Conservation (phyloP, 2,888 invertebrate species). For the Cheilosia variabilis region DNA sequence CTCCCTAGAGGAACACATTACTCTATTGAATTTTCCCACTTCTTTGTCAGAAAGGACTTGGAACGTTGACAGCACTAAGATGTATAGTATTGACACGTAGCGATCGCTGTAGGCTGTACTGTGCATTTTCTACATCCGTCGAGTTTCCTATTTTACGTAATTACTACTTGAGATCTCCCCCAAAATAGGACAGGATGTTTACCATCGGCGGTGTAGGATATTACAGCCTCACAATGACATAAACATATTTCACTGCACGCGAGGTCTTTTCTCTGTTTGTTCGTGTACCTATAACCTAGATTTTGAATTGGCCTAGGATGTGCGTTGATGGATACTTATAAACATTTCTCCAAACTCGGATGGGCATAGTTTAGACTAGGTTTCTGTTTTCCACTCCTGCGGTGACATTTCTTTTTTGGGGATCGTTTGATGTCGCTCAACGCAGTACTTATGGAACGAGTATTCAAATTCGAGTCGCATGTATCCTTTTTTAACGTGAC, state of each 20-base stretch:
- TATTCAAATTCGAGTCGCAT: constrained; percentile 18
- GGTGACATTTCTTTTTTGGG: constrained; percentile 47
- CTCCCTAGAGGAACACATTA: constrained; percentile 27
- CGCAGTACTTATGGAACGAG: background rate
- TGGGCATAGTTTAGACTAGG: constrained; percentile 35
- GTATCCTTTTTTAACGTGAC: constrained; percentile 23
- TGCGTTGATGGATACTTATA: constrained; percentile 69
- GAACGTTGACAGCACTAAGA: constrained; percentile 42
- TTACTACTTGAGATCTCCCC: constrained; percentile 69
- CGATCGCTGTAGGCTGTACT: constrained; percentile 15
- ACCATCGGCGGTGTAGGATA: constrained; percentile 34
- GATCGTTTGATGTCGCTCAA: constrained; percentile 56
- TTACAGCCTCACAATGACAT: constrained; percentile 30
- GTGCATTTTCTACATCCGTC: constrained; percentile 50
- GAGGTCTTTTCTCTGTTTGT: background rate
- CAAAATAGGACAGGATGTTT: constrained; percentile 65
- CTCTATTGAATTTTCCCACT: constrained; percentile 15
- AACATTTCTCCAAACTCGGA: constrained; percentile 32
- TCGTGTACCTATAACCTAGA: constrained; percentile 19
- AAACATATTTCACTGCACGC: constrained; percentile 26
- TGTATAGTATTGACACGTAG: background rate
- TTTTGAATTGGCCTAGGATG: constrained; percentile 1
- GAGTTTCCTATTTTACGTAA: constrained; percentile 54
- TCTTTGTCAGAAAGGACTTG: constrained; percentile 48
- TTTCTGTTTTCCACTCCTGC: constrained; percentile 26